These are phyloP conservation scores for Cnemophilus loriae DNA, from an alignment of 2,113 vertebrate species.

Conservation along the genomic window DNA sequence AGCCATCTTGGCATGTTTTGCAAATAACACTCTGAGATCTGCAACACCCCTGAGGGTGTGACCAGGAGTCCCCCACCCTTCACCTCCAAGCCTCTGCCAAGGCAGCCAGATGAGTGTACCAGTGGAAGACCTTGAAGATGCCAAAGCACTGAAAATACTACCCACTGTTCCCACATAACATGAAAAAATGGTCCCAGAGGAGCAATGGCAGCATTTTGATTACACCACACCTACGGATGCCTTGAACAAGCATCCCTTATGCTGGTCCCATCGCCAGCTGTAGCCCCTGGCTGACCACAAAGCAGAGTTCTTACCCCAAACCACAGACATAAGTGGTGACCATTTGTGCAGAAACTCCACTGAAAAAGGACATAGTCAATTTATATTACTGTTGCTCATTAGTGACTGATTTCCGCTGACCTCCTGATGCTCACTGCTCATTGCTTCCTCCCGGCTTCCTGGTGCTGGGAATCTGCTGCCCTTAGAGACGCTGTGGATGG, in stretches of 20 bases:
- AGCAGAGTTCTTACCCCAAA: neutral
- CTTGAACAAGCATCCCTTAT: neutral
- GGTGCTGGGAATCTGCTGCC: neutral
- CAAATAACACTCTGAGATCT: neutral
- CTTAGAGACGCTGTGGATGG: neutral
- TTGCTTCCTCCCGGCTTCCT: neutral
- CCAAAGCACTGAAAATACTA: neutral
- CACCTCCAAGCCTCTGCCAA: accelerated
- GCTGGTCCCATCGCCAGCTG: neutral
- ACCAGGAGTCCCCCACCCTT: neutral
- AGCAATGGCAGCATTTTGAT: neutral
- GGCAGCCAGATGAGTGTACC: accelerated
- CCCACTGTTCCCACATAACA: neutral
- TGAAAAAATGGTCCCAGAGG: neutral
- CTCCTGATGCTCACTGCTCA: neutral
- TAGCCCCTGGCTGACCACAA: neutral
- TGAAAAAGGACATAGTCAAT: neutral
- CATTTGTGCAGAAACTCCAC: neutral
- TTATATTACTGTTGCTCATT: neutral
- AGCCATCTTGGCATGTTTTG: neutral
- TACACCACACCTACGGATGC: accelerated
- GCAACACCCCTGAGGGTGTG: neutral
- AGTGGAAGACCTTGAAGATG: neutral
- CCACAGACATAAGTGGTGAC: neutral
- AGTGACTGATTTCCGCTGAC: neutral